These are phyloP conservation scores for Leptodactylus fuscus DNA, from an alignment of 2,113 vertebrate species.

Conservation along the genomic window DNA sequence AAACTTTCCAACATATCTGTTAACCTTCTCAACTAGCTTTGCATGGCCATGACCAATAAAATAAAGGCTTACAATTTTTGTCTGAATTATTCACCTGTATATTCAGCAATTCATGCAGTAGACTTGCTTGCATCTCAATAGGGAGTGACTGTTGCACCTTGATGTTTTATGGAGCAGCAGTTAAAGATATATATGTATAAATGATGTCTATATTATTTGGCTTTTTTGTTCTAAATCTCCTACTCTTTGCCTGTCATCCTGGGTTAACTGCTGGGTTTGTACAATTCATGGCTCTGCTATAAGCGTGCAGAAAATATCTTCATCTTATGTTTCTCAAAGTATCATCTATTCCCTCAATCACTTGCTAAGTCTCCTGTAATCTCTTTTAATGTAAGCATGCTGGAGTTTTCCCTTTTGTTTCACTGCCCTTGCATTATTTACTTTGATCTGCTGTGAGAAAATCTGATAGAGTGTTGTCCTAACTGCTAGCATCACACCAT, in stretches of 20 bases:
- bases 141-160: neutral
- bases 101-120: neutral
- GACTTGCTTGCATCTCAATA: neutral
- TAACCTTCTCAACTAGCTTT: neutral
- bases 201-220: conserved; percentile 16
- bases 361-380: conserved; percentile 79
- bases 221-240: conserved; percentile 17
- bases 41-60: neutral
- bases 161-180: neutral
- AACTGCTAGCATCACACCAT: conserved; percentile 83
- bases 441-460: conserved; percentile 85
- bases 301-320: conserved; percentile 73
- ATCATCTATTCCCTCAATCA: conserved; percentile 78
- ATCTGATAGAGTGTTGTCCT: conserved; percentile 83
- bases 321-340: conserved; percentile 76
- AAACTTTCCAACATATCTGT: neutral
- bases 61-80: neutral
- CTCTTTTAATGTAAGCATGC: conserved; percentile 78
- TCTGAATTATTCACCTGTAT: neutral
- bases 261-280: conserved; percentile 62
- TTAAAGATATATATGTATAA: neutral
- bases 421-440: conserved; percentile 82
- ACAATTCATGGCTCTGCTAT: conserved; percentile 58
- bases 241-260: conserved; percentile 61
- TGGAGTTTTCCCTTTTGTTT: conserved; percentile 80